Base-by-base conservation (phyloP, 2,888 invertebrate genomes). In the Harpalus rufipes region DNA sequence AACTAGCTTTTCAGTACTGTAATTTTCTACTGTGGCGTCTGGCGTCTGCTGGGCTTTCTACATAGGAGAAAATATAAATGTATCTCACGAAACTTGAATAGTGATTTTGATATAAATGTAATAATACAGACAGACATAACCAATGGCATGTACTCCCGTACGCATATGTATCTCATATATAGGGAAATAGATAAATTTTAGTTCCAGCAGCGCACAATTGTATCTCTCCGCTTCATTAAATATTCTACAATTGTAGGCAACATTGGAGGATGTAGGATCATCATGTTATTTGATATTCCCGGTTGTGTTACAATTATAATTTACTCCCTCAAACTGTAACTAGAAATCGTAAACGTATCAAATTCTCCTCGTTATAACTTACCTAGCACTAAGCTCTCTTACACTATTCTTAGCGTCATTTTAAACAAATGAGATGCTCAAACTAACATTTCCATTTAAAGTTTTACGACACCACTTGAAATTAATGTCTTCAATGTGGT, bases 331-430 rank as follows among this genome's bases (percentile, higher is more conserved):
- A 68, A 51, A 68, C 39, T 68, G 39, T 39, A 68, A 68, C 68
- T 68, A 68, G 68, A 39, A 68, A 68, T 68, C 68, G n/a, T 68
- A 68, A 68, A 68, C 68, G 68, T 68, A 68, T 68, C 68, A 68
- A 39, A 68, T 68, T 68, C 68, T 32, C 32, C 39, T 68, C 25
- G 68, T 39, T 68, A 68, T 7, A 68, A 68, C n/a, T 68, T 68
- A n/a, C 68, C 68, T 59, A 14, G n/a, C 14, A 14, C 6, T 39
- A 68, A 68, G 68, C 68, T 65, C 39, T 4, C 59, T 16, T 59
- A 16, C 39, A 68, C n/a, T 14, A 68, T 68, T 68, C 68, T 68
- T 39, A 68, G 32, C 68, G n/a, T 68, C 39, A 68, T n/a, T 39
- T 68, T 25, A 39, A 68, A 32, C 32, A 39, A 68, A 68, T n/a